phyloP scores from a whole-genome alignment of 2,888 invertebrate species.

The Zygothrica quintamaculata region DNA sequence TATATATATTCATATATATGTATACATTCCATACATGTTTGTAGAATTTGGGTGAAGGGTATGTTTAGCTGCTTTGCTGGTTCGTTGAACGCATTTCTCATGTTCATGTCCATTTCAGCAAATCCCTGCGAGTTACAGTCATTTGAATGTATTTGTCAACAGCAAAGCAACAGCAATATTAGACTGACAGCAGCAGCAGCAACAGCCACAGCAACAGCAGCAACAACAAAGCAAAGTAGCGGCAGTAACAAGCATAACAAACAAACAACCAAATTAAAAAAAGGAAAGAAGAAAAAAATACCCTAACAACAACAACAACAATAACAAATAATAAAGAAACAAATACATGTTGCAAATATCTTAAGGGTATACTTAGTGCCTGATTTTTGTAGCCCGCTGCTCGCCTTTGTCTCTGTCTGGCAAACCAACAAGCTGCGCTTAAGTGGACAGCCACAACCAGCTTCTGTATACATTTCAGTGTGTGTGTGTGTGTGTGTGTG shows the following conservation, averaged over 20 bases:
- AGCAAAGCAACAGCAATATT: constrained; percentile 35
- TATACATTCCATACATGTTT: constrained; percentile 14
- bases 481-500: background rate
- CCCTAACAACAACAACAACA: constrained; percentile 3
- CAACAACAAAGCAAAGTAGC: constrained; percentile 29
- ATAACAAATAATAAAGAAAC: background rate
- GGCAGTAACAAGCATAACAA: constrained; percentile 63
- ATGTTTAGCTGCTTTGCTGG: constrained; percentile 70
- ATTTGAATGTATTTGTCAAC: constrained; percentile 77
- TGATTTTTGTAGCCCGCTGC: constrained; percentile 68
- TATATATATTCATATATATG: constrained; percentile 9
- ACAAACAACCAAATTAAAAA: constrained; percentile 75
- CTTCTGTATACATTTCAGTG: background rate
- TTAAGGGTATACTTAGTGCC: constrained; percentile 76
- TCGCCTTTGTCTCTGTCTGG: constrained; percentile 60
- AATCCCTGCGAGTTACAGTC: constrained; percentile 45
- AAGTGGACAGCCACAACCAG: constrained; percentile 55
- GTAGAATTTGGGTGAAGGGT: constrained; percentile 22
- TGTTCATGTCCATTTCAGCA: constrained; percentile 76
- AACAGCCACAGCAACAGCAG: constrained; percentile 34
- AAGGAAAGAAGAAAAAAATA: constrained; percentile 11
- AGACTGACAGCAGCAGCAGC: constrained; percentile 8
- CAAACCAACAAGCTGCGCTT: constrained; percentile 48
- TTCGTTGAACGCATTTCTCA: constrained; percentile 81
- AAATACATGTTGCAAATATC: constrained; percentile 69